Base-by-base conservation (phyloP, 2,113 vertebrate species). In the Entosphenus tridentatus region DNA sequence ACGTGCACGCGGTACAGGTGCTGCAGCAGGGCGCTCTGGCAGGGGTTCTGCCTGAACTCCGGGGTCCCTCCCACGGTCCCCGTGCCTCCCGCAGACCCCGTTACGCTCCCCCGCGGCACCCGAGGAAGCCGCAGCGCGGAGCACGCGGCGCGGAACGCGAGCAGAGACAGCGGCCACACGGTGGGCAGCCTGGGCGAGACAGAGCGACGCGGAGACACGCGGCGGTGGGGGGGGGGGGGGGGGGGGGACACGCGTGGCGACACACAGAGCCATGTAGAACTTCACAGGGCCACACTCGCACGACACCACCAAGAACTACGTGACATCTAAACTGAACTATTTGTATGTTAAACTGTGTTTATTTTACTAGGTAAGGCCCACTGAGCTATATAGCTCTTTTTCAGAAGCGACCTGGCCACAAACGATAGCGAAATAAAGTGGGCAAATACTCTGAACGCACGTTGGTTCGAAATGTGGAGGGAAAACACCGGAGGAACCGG, bases 1-100 rank as follows among this genome's bases (percentile, higher is more conserved):
- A 95, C 81, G 3, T 95, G 88, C 73, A 84, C 88, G 73, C 89
- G 83, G 72, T 93, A 88, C 2, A 83, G 79, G 56, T 90, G 85
- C 8, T 78, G 76, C 56, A 95, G 80, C 72, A 74, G 71, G n/a
- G 80, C 78, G 75, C 87, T 89, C 79, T 93, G 89, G 73, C 84
- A 81, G 3, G 74, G 79, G 73, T 92, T 88, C 18, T 80, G 73
- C 73, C 70, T 74, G 75, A 90, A 90, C 74, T 88, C 86, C 2
- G 79, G 76, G 0, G 82, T 80, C 67, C 74, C 79, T 70, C 55
- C 57, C 9, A 2, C 7, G 7, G 59, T 4, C 39, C 39, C 39
- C 5, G 82, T 80, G 67, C 74, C 79, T 70, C 55, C 57, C 9
- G 18, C 68, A 1, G 58, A 2, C 8, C 17, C 54, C 2, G 13